Percentiles rank a stretch among this genome's conserved stretches.
Evolutionary conservation across 2,797 vertebrate species (phyloP).

Genomic region (Helostoma temminkii): DNA sequence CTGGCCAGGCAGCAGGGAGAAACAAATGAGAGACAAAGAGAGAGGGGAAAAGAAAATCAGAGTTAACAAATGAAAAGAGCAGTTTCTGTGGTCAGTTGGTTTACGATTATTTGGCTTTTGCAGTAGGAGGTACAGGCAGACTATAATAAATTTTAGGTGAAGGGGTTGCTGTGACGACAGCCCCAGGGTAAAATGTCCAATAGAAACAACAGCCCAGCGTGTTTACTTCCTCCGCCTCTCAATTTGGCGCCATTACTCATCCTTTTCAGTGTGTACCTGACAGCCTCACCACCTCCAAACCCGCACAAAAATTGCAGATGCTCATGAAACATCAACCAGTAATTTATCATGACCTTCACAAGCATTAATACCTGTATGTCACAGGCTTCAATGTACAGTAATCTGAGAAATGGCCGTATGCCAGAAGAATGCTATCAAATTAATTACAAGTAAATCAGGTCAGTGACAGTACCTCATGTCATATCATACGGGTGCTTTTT

Average conservation of each 20-base stretch:
- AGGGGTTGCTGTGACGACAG: conserved; percentile 51
- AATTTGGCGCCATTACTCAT: conserved; percentile 70
- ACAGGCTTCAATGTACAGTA: conserved; percentile 1
- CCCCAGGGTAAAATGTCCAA: conserved; percentile 68
- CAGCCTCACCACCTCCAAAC: conserved; percentile 60
- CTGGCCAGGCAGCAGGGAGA: conserved; percentile 33
- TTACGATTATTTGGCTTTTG: conserved; percentile 46
- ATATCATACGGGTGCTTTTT: conserved; percentile 28
- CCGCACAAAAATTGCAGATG: conserved; percentile 65
- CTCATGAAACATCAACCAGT: conserved; percentile 51
- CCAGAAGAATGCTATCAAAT: conserved; percentile 29
- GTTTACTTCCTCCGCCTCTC: conserved; percentile 65
- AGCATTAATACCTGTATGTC: conserved; percentile 17
- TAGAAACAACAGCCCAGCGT: conserved; percentile 71
- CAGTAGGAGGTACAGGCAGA: conserved; percentile 40
- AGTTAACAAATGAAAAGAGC: conserved; percentile 36
- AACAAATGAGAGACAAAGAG: conserved; percentile 39
- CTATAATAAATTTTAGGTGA: conserved; percentile 61
- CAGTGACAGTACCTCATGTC: conserved; percentile 20
- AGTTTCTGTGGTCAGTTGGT: conserved; percentile 26
- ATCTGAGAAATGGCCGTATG: conserved; percentile 30
- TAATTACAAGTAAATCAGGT: conserved; percentile 51
- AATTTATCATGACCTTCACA: conserved; percentile 63
- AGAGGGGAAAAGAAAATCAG: conserved; percentile 10
- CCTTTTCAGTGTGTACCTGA: conserved; percentile 62